Conservation (phyloP, 2,113 vertebrate species). For the Rostratula benghalensis region DNA sequence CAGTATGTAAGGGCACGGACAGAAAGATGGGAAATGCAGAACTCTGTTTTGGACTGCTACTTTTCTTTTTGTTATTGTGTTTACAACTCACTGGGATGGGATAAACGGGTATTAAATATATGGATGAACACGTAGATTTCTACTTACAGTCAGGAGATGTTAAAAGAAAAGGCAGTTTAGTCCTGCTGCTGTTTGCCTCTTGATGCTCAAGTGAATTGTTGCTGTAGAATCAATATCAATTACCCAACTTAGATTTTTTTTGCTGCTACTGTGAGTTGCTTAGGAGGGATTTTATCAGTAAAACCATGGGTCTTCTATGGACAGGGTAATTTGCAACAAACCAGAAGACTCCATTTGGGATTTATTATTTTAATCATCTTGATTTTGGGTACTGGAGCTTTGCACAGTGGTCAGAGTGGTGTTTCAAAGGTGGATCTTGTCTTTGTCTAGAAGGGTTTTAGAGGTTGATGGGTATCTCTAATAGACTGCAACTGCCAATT, state of each 20-base stretch:
- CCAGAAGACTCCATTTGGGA: not conserved
- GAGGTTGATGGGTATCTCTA: not conserved
- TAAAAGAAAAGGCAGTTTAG: not conserved
- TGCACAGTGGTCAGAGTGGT: not conserved
- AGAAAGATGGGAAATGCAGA: not conserved
- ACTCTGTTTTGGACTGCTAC: not conserved
- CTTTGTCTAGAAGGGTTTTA: not conserved
- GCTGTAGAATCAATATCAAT: constrained; percentile 1
- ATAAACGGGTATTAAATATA: not conserved
- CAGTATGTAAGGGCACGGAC: not conserved
- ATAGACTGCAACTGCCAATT: not conserved
- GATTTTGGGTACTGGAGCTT: not conserved
- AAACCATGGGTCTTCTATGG: not conserved
- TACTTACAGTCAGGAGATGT: not conserved
- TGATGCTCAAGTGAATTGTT: not conserved
- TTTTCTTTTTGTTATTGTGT: not conserved
- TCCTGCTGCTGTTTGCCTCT: not conserved
- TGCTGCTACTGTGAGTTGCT: not conserved
- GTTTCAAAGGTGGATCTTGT: not conserved
- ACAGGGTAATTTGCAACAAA: not conserved
- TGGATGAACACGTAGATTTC: not conserved
- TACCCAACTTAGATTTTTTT: not conserved
- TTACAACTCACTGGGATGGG: not conserved
- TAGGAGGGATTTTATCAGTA: not conserved
- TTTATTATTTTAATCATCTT: not conserved